Evolutionary conservation across 1,140 invertebrate genomes (phyloP), one percentile per base, ranked within the genome.

Genomic region (Oreohelix idahoensis): DNA sequence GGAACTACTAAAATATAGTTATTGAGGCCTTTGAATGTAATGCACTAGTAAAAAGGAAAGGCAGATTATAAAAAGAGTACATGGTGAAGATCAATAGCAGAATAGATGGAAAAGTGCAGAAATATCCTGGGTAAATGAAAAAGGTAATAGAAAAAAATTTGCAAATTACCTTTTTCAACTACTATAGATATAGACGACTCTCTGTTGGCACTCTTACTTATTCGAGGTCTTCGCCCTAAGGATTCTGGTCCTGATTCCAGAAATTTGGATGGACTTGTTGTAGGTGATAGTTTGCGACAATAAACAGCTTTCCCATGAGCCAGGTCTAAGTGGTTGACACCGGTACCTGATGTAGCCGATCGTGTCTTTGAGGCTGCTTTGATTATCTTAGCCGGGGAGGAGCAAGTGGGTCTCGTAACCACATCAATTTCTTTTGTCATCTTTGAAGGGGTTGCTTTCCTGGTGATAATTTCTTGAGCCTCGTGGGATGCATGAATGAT

Each of bases 401-500:
- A 83, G 53, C 86, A 86, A 13, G 20, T 51, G n/a, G 76, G 82
- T 35, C 76, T 83, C 15, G 84, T 81, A 32, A 84, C 83, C 26
- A 84, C 84, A 49, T 89, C 85, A 53, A 85, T 84, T 75, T 89
- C 84, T 81, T 88, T 88, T n/a, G 86, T 85, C 51, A 90, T 77
- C 84, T 90, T 90, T 49, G 87, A 89, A 1, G 89, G 88, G 0
- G 89, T 90, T 1, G 87, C 81, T 39, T 88, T 84, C 42, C 87
- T 89, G 0, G 78, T 66, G 11, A 88, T 63, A 51, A 86, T 93
- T 23, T 94, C 93, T 63, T 91, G 93, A 20, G 83, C 95, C 90
- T 92, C 91, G 53, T 92, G 89, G 74, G 94, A 92, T 70, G 93
- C 93, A 5, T 95, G 94, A 75, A 95, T 94, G 84, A 95, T 94